Evolutionary conservation across 2,797 vertebrate species (phyloP), one percentile per base, ranked within the genome.

Genomic region (Neosilurus mollespiculum): DNA sequence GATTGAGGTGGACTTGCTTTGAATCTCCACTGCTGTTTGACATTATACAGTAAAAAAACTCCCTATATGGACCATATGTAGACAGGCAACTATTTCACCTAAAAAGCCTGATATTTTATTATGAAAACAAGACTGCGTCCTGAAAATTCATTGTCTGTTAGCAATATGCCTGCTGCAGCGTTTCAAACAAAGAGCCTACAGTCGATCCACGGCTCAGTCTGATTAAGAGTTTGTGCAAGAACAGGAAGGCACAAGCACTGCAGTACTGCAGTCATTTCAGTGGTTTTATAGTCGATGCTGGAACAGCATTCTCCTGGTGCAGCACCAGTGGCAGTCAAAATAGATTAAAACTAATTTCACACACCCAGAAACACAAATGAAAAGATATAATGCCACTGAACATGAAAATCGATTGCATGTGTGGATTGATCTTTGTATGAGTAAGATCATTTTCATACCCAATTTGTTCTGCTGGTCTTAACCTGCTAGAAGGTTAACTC

Each of bases 231-330:
- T 58, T 37, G 26, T 76, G 73, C 73, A 22, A 20, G 26, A 58
- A 15, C 30, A 61, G 56, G 58, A 77, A 49, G 4, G 58, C 34
- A 61, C 75, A 49, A 49, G 58, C 22, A 62, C 58, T 61, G 75
- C 75, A 77, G 75, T 9, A 2, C 58, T 77, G 75, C 58, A 62
- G 71, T 75, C 71, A 56, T 56, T 75, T 75, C 71, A 12, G 34
- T 24, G 58, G 15, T 62, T 76, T 61, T 77, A 62, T 77, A 43
- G 75, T 56, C 9, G 58, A 43, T 77, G 12, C 34, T 77, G 6
- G 75, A 43, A n/a, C 34, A 77, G 20, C 22, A 43, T 37, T 9
- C 73, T 34, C 14, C 2, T 22, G 54, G 18, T 59, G 54, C 30
- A 59, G 37, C 54, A 75, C 9, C 71, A 59, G 10, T 59, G 9